Conservation (phyloP, 2,888 invertebrate species). For the Eumacrocentrus americanus region DNA sequence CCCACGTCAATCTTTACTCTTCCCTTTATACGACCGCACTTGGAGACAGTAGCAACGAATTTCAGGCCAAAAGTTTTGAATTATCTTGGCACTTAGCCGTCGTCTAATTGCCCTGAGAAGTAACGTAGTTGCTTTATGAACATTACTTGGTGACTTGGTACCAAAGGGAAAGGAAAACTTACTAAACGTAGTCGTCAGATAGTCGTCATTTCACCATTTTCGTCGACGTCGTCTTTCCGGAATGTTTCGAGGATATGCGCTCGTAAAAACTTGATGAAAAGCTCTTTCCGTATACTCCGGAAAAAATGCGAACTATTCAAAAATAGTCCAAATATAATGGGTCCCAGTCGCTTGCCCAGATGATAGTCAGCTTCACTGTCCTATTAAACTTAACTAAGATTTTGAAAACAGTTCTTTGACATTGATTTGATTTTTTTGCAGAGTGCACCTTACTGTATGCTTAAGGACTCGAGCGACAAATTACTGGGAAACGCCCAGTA, state of each 20-base stretch:
- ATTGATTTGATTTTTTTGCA: slow-evolving; percentile 56
- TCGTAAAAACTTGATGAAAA: no score
- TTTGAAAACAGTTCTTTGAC: not conserved
- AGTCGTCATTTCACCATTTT: no score
- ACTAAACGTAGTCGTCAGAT: not conserved
- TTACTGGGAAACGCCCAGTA: slow-evolving; percentile 89
- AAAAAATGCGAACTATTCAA: no score
- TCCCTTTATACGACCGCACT: not conserved
- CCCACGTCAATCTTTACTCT: slow-evolving; percentile 3
- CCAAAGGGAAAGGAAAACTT: not conserved
- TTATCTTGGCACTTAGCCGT: slow-evolving; percentile 39
- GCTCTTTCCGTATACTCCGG: no score
- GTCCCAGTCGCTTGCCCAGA: no score
- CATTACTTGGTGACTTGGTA: slow-evolving; percentile 14
- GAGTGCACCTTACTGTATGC: slow-evolving; percentile 97
- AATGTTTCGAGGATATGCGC: no score
- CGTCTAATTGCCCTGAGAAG: slow-evolving; percentile 45
- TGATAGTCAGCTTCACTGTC: no score
- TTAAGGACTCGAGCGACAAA: slow-evolving; percentile 83
- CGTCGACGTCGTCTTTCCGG: no score
- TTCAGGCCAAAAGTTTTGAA: slow-evolving; percentile 8
- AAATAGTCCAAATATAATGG: no score
- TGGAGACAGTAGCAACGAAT: not conserved
- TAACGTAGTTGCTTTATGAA: slow-evolving; percentile 39
- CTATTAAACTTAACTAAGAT: slow-evolving; percentile 2